Base-by-base conservation (phyloP, 2,888 invertebrate genomes). In the Parapristionchus giblindavisi region DNA sequence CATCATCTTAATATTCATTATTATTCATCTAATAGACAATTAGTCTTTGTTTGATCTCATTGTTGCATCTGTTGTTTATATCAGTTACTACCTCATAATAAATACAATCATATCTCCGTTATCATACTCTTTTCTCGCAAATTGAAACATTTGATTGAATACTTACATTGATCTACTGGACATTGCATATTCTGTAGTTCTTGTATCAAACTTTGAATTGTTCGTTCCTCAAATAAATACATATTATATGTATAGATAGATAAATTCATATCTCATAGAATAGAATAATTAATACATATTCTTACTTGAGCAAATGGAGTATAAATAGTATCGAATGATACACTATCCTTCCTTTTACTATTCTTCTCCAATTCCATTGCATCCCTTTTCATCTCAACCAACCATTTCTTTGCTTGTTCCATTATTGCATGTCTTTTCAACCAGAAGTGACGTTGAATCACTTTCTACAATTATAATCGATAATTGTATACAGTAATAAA, bases 401-500 rank as follows among this genome's bases (percentile, higher is more conserved):
- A 74, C 83, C 83, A 83, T 2, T 75, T 77, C 36, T 77, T 65
- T 6, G 83, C 83, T 58, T 87, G 86, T 40, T 83, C 80, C 34
- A 85, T 81, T 40, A 87, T 82, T 21, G 83, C 81, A 34, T 84
- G 78, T 27, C 85, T 76, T 75, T 88, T 88, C 48, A 85, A 65
- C 87, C 87, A 87, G 60, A 84, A 85, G 75, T 88, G 87, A 32
- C 86, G 79, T 72, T 81, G 79, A 72, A 85, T 84, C 24, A 87
- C 85, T 32, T 85, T 82, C 81, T 85, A 77, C 60, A 83, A 76
- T 32, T 29, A 61, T 32, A 17, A 11, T 17, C 17, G 61, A 60
- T 32, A 38, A 40, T 6, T 6, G 6, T 24, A 6, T 54, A 54
- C n/a, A 54, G 56, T 43, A 43, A 43, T 17, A 8, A 17, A 32